Percentiles rank a stretch among this genome's conserved stretches.
Conservation (phyloP, 2,113 vertebrate species). For the Diadophis punctatus region DNA sequence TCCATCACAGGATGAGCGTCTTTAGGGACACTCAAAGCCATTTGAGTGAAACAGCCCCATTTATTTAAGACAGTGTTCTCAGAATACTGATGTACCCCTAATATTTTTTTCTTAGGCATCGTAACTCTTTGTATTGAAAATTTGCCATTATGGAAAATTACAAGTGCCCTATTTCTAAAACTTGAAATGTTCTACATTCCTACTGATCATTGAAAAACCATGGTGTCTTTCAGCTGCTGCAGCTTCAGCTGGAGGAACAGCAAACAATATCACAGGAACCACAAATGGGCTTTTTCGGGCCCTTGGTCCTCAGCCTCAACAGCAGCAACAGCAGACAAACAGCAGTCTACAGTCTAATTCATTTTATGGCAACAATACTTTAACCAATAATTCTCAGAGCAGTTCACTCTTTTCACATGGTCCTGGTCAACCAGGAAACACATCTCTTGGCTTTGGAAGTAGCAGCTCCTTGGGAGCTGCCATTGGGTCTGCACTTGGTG, state of each 20-base stretch:
- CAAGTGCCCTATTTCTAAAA: constrained; percentile 40
- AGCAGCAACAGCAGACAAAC: constrained; percentile 81
- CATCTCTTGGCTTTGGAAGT: constrained; percentile 91
- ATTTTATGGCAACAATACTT: constrained; percentile 88
- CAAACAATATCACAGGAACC: constrained; percentile 86
- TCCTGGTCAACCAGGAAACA: constrained; percentile 81
- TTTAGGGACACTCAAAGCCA: neutral
- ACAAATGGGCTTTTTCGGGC: constrained; percentile 91
- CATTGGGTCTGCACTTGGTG: constrained; percentile 90
- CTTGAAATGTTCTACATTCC: constrained; percentile 37
- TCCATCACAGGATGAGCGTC: neutral
- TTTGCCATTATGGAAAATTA: constrained; percentile 18
- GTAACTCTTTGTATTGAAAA: neutral
- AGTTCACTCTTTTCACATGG: constrained; percentile 94
- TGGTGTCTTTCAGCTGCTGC: constrained; percentile 78
- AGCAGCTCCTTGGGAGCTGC: constrained; percentile 88
- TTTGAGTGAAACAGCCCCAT: neutral
- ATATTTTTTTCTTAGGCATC: neutral
- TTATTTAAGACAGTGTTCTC: neutral
- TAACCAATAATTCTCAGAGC: constrained; percentile 90
- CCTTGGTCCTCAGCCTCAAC: constrained; percentile 83
- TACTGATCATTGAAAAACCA: constrained; percentile 47
- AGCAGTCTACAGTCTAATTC: constrained; percentile 88
- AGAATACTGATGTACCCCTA: neutral
- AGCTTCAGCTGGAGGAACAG: constrained; percentile 87